Conservation (phyloP, 1,140 invertebrate species). For the Pteromalus puparum region DNA sequence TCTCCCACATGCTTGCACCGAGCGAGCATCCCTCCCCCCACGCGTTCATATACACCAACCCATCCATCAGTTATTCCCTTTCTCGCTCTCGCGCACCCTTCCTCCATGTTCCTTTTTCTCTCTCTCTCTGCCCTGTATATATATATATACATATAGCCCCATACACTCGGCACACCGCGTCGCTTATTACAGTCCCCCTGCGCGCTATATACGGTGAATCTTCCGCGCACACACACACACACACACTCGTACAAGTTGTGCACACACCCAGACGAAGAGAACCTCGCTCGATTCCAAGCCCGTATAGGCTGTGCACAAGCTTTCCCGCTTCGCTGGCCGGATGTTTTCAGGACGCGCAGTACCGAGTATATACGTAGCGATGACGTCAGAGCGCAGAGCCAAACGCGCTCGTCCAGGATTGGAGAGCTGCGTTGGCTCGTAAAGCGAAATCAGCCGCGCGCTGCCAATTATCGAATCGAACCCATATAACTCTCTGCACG, state of each 20-base stretch:
- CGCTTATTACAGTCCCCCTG: slow-evolving; percentile 5
- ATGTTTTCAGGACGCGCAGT: slow-evolving; percentile 58
- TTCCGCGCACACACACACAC: neutral
- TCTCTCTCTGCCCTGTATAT: no score
- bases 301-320: neutral
- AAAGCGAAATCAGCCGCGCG: slow-evolving; percentile 26
- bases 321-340: slow-evolving; percentile 33
- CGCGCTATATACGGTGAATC: neutral
- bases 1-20: neutral
- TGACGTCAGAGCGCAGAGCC: slow-evolving; percentile 56
- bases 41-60: neutral
- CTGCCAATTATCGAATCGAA: slow-evolving; percentile 58
- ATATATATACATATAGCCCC: neutral
- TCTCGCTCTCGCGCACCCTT: neutral
- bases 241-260: no score
- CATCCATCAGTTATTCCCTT: slow-evolving; percentile 23
- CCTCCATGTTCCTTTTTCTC: neutral
- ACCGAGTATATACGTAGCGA: slow-evolving; percentile 19
- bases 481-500: no score
- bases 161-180: neutral
- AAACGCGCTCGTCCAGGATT: slow-evolving; percentile 56
- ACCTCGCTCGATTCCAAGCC: neutral
- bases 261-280: neutral
- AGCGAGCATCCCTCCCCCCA: neutral
- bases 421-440: slow-evolving; percentile 52